Evolutionary conservation across 2,113 vertebrate genomes (phyloP).

Genomic region (Nycticebus coucang): DNA sequence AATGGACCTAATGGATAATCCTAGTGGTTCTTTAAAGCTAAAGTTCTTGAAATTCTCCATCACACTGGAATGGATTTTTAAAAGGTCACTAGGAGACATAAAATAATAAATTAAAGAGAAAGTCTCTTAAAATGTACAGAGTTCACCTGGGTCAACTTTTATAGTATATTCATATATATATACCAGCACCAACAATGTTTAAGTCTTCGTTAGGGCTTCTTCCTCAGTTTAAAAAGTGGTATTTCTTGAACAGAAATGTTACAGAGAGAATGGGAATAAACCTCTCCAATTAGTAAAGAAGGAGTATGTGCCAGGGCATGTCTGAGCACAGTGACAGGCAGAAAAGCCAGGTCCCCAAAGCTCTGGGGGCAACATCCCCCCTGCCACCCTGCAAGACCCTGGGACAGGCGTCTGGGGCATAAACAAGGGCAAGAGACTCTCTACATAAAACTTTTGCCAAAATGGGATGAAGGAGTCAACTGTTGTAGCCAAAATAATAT

Average conservation of each 20-base stretch:
- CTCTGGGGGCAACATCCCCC: background rate
- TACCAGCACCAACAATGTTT: background rate
- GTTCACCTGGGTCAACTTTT: background rate
- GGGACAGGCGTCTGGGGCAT: background rate
- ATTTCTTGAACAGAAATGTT: conserved; percentile 24
- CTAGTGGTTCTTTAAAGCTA: background rate
- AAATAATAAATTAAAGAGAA: conserved; percentile 27
- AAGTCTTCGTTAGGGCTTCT: background rate
- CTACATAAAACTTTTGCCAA: conserved; percentile 46
- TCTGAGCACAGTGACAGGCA: background rate
- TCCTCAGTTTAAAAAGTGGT: background rate
- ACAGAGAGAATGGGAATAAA: background rate
- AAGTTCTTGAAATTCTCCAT: conserved; percentile 7
- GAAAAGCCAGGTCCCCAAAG: background rate
- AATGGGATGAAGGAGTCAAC: conserved; percentile 42
- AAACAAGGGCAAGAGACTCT: conserved; percentile 28
- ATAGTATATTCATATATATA: background rate
- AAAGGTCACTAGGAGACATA: background rate
- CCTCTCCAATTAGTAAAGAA: background rate
- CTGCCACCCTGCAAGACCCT: background rate
- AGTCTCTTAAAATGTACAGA: background rate
- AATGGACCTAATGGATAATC: background rate
- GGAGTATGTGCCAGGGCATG: background rate
- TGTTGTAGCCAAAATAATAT: conserved; percentile 63
- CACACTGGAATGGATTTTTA: background rate